These are phyloP conservation scores for Apomyelois bistriatella DNA, from an alignment of 2,888 invertebrate species.

Conservation along the genomic window DNA sequence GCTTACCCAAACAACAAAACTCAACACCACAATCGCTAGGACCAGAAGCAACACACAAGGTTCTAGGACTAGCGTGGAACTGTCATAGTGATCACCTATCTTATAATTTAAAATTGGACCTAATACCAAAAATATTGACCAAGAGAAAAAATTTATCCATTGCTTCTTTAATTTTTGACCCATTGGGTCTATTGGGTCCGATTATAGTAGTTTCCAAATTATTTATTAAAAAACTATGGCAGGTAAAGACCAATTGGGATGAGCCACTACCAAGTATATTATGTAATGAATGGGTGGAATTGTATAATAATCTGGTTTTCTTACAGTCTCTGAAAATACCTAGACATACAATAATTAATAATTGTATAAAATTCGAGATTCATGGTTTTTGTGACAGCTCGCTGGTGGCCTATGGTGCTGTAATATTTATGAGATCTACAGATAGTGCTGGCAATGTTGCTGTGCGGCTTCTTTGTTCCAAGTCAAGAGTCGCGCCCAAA, in stretches of 20 bases:
- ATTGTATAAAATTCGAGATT: too few relatives aligned
- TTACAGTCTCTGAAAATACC: not conserved
- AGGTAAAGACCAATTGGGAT: not conserved
- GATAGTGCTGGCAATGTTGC: too few relatives aligned
- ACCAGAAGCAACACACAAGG: not conserved
- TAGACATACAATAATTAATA: not conserved
- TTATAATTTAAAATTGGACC: not conserved
- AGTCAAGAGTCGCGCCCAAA: too few relatives aligned
- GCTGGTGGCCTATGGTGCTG: too few relatives aligned
- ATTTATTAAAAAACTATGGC: not conserved
- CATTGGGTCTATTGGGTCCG: not conserved
- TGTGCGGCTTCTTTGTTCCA: too few relatives aligned
- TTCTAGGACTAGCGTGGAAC: not conserved
- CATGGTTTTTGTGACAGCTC: too few relatives aligned
- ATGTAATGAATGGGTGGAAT: not conserved
- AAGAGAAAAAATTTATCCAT: not conserved
- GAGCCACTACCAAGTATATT: not conserved
- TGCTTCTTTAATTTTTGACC: not conserved
- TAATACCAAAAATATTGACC: not conserved
- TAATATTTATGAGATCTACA: too few relatives aligned
- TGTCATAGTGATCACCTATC: not conserved
- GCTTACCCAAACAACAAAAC: too few relatives aligned
- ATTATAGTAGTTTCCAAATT: not conserved
- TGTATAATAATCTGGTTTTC: not conserved
- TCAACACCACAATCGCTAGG: too few relatives aligned